These are phyloP conservation scores for Cerastis rubricosa DNA, from an alignment of 2,888 invertebrate species.

Conservation along the genomic window DNA sequence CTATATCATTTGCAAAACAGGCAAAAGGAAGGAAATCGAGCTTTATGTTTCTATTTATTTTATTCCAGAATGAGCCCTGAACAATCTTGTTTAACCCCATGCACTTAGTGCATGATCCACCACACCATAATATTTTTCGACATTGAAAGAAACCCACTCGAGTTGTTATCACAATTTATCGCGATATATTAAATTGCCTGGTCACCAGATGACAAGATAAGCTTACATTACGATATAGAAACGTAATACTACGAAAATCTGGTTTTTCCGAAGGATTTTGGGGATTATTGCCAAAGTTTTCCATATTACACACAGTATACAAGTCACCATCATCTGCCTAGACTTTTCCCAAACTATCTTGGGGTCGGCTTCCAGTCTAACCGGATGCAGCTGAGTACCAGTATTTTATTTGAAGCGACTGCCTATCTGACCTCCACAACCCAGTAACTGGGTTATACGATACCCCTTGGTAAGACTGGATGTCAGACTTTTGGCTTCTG, in stretches of 20 bases:
- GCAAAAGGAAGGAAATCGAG: too few relatives aligned
- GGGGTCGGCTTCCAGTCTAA: too few relatives aligned
- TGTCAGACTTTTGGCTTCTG: too few relatives aligned
- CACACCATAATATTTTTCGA: constrained; percentile 32
- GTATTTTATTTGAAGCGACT: too few relatives aligned
- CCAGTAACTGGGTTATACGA: too few relatives aligned
- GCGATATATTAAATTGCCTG: constrained; percentile 2
- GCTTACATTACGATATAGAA: not conserved
- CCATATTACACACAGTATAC: too few relatives aligned
- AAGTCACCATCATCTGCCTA: too few relatives aligned
- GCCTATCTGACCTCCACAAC: too few relatives aligned
- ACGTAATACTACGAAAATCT: not conserved
- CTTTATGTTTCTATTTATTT: too few relatives aligned
- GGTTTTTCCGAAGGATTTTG: constrained; percentile 4
- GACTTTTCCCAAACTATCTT: too few relatives aligned
- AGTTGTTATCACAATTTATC: constrained; percentile 31
- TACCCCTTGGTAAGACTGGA: too few relatives aligned
- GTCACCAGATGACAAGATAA: constrained; percentile 37
- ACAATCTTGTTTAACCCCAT: constrained; percentile 1
- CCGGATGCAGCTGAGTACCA: too few relatives aligned
- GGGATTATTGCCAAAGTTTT: not conserved
- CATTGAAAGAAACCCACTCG: constrained; percentile 33
- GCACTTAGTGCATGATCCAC: not conserved
- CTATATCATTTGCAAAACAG: not conserved
- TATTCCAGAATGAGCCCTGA: not conserved